Percentiles rank a stretch among this genome's conserved stretches.
Evolutionary conservation across 2,888 invertebrate genomes (phyloP).

Genomic region (Eupithecia vulgata): DNA sequence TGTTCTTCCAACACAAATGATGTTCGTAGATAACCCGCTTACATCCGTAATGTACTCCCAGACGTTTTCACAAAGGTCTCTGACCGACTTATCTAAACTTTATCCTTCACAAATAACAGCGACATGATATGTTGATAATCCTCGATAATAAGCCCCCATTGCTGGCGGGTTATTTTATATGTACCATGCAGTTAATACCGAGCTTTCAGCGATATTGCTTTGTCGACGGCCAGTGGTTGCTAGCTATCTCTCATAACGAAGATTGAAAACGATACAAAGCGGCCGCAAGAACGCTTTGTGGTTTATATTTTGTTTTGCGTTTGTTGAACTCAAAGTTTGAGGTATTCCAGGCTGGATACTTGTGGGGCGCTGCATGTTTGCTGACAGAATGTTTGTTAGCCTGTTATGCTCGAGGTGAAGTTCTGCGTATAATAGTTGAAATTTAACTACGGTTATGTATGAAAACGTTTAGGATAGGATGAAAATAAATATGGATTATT

Average conservation of each 20-base stretch:
- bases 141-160: conserved; percentile 37
- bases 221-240: conserved; percentile 70
- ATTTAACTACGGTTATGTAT: background rate
- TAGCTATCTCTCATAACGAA: conserved; percentile 72
- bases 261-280: conserved; percentile 79
- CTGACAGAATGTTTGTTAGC: conserved; percentile 33
- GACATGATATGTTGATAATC: conserved; percentile 27
- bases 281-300: conserved; percentile 77
- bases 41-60: no score
- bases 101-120: conserved; percentile 9
- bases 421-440: conserved; percentile 2
- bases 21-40: no score
- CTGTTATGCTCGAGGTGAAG: background rate
- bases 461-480: background rate
- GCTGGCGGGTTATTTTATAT: conserved; percentile 45
- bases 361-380: conserved; percentile 45
- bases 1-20: no score
- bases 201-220: conserved; percentile 78
- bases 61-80: background rate
- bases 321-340: conserved; percentile 48
- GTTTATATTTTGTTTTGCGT: conserved; percentile 67
- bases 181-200: conserved; percentile 62
- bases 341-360: conserved; percentile 40
- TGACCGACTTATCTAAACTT: background rate
- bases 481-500: no score